A percentile compares a stretch with the other conserved stretches of the same genome.
Conservation (phyloP, 2,888 invertebrate species). For the Pasiphila rectangulata region DNA sequence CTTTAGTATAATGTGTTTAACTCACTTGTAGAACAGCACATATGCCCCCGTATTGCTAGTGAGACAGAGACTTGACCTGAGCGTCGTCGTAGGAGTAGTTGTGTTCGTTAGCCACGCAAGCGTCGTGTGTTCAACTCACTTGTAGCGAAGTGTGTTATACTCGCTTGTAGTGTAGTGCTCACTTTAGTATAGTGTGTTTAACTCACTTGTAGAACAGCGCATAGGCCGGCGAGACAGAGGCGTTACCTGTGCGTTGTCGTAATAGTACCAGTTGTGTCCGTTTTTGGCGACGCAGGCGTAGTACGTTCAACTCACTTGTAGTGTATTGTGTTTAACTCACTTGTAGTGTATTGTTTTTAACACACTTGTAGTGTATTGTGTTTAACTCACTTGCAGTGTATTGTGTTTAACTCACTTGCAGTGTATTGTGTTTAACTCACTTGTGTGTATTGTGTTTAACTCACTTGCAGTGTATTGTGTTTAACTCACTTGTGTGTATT, state of each 20-base stretch:
- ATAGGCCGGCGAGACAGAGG: constrained; percentile 91
- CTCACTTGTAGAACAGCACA: constrained; percentile 93
- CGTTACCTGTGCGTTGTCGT: constrained; percentile 95
- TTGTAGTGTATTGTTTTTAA: constrained; percentile 80
- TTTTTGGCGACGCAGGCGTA: constrained; percentile 96
- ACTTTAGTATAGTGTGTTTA: neutral
- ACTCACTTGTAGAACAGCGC: constrained; percentile 92
- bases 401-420: constrained; percentile 81
- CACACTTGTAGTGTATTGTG: constrained; percentile 81
- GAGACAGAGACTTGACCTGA: constrained; percentile 88
- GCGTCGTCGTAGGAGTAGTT: constrained; percentile 97
- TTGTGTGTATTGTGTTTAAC: constrained; percentile 71
- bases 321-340: constrained; percentile 27
- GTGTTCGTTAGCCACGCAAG: constrained; percentile 89
- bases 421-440: constrained; percentile 34
- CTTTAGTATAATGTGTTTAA: neutral
- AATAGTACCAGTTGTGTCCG: constrained; percentile 91
- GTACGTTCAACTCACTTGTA: no score
- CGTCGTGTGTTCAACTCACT: no score
- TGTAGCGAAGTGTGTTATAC: no score
- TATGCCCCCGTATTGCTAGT: no score
- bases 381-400: constrained; percentile 80
- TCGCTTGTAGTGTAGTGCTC: no score
- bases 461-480: constrained; percentile 81
- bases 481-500: constrained; percentile 70